Evolutionary conservation across 2,113 vertebrate species (phyloP), one percentile per base, ranked within the genome.

Genomic region (Gymnogyps californianus): DNA sequence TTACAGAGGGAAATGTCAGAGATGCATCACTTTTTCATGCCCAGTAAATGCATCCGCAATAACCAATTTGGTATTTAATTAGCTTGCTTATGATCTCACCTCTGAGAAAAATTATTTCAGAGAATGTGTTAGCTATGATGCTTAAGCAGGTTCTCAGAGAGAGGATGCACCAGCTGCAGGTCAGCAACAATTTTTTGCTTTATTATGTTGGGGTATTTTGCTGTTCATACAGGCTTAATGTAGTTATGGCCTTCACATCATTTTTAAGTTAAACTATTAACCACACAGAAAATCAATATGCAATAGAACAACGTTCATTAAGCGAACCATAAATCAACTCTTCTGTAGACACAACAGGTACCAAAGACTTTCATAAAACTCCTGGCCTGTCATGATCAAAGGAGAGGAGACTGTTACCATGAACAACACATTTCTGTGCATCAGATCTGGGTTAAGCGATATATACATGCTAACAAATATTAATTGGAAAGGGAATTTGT

Each of bases 41-140:
- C 84, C 77, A 83, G 62, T 87, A 95, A 96, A 91, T 58, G 78
- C 62, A 82, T 12, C 47, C 3, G 5, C 54, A 77, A 70, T 82
- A 96, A 96, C 57, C 70, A 89, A 96, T 84, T 90, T 83, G 24
- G 7, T 82, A 74, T 96, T 95, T 96, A 95, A 96, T 97, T 89
- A 96, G 74, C 74, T 91, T 11, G 10, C 74, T 91, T 82, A 87
- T 42, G 55, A 95, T 67, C 89, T 95, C 77, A 96, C 94, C 94
- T 89, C 52, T 87, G 91, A 97, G 89, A 79, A 89, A 91, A 95
- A 72, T 40, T 55, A 67, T 82, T 87, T 78, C 69, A 71, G 61
- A 57, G 83, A 65, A 58, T 8, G 2, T 26, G 34, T 71, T 94
- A 61, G 58, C 65, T 87, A 2, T 34, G 83, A 42, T 71, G 36